These are phyloP conservation scores for Trematomus loennbergii DNA, from an alignment of 2,113 vertebrate species.

Conservation along the genomic window DNA sequence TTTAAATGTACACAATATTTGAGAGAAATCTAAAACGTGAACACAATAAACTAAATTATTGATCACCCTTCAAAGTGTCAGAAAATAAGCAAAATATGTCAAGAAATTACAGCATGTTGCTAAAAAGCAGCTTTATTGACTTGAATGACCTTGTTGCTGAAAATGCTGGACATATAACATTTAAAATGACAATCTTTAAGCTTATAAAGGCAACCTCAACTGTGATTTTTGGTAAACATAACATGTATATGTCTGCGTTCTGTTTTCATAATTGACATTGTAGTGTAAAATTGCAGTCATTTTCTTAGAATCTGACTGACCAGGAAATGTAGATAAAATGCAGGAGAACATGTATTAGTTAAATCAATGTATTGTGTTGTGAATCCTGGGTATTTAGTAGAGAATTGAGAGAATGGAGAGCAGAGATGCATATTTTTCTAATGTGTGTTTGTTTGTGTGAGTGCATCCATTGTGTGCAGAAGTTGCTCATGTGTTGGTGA, in stretches of 20 bases:
- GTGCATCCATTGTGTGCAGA: slow-evolving; percentile 8
- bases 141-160: too few species aligned
- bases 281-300: background rate
- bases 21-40: background rate
- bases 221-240: background rate
- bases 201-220: background rate
- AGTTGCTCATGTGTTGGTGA: slow-evolving; percentile 18
- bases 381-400: background rate
- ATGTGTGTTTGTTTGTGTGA: slow-evolving; percentile 3
- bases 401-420: background rate
- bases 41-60: background rate
- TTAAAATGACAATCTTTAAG: background rate
- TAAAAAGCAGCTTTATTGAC: too few species aligned
- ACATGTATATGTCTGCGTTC: background rate
- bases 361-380: background rate
- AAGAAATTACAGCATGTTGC: too few species aligned
- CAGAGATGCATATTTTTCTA: background rate
- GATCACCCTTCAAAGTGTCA: background rate
- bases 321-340: background rate
- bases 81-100: background rate
- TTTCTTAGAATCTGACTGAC: background rate
- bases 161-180: background rate
- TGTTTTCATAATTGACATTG: background rate
- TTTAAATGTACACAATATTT: background rate
- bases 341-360: background rate